These are phyloP conservation scores for Heteropelma amictum DNA, from an alignment of 2,888 invertebrate species.

Conservation along the genomic window DNA sequence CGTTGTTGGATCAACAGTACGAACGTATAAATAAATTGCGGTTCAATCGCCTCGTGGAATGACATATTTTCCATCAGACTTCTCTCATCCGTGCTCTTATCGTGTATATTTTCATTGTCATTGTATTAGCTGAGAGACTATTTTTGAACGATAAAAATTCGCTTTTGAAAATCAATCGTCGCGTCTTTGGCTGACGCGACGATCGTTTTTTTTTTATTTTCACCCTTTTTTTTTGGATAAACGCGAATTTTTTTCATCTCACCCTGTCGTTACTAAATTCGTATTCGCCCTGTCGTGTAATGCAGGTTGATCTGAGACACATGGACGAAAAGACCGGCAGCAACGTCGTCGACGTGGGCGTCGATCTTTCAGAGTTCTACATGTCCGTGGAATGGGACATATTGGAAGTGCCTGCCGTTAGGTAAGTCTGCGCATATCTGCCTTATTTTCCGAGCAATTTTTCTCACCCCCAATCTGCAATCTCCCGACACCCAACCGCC, in stretches of 20 bases:
- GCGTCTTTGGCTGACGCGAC: constrained; percentile 5
- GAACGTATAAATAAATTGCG: constrained; percentile 39
- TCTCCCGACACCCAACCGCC: not conserved
- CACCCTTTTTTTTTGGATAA: constrained; percentile 15
- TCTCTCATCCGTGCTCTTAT: constrained; percentile 36
- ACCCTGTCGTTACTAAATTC: not conserved
- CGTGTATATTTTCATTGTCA: constrained; percentile 25
- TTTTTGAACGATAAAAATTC: constrained; percentile 13
- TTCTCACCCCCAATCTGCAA: not conserved
- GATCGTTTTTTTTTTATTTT: too few species aligned
- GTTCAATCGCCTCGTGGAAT: constrained; percentile 44
- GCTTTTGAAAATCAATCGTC: constrained; percentile 11
- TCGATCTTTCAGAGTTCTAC: constrained; percentile 98
- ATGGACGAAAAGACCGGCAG: constrained; percentile 95
- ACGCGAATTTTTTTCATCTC: constrained; percentile 15
- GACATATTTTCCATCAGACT: constrained; percentile 46
- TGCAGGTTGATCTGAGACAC: constrained; percentile 93
- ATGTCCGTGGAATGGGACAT: constrained; percentile 99
- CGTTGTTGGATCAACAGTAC: constrained; percentile 48
- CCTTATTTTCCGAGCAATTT: constrained; percentile 18
- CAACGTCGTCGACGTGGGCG: constrained; percentile 94
- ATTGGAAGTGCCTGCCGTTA: constrained; percentile 95
- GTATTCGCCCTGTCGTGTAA: constrained; percentile 33
- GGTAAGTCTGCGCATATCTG: too few species aligned
- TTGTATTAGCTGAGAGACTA: constrained; percentile 24